Conservation (phyloP, 2,797 vertebrate species). For the Hypotaenidia philippensis region DNA sequence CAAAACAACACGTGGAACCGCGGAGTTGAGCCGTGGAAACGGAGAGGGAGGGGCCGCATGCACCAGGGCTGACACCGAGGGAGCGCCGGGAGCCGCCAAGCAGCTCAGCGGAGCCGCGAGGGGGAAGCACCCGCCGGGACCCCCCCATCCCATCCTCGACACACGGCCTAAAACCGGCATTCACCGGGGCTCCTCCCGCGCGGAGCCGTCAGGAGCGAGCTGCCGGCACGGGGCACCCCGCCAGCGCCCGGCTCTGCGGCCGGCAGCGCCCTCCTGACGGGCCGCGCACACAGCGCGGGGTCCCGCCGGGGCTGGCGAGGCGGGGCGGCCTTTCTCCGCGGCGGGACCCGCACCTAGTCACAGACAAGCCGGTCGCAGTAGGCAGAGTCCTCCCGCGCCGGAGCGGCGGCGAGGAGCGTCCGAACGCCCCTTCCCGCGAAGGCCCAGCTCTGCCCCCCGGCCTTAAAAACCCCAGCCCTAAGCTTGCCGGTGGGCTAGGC, state of each 20-base stretch:
- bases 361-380: neutral
- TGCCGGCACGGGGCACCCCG: too few relatives aligned
- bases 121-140: neutral
- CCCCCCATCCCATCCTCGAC: too few relatives aligned
- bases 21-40: neutral
- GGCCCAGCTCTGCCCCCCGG: neutral
- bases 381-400: neutral
- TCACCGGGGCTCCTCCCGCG: neutral
- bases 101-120: neutral
- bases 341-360: neutral
- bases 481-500: too few relatives aligned
- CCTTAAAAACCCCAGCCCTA: too few relatives aligned
- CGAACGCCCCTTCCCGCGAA: too few relatives aligned
- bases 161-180: neutral
- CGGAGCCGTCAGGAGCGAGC: neutral
- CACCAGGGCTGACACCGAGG: constrained; percentile 23
- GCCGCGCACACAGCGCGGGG: neutral
- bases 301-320: neutral
- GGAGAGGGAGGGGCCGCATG: constrained; percentile 9
- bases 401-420: too few relatives aligned
- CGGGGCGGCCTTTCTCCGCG: neutral
- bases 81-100: neutral
- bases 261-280: neutral
- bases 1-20: constrained; percentile 26
- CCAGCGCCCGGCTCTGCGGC: too few relatives aligned